Evolutionary conservation across 2,888 invertebrate species (phyloP), one percentile per base, ranked within the genome.

Genomic region (Lobophora halterata): DNA sequence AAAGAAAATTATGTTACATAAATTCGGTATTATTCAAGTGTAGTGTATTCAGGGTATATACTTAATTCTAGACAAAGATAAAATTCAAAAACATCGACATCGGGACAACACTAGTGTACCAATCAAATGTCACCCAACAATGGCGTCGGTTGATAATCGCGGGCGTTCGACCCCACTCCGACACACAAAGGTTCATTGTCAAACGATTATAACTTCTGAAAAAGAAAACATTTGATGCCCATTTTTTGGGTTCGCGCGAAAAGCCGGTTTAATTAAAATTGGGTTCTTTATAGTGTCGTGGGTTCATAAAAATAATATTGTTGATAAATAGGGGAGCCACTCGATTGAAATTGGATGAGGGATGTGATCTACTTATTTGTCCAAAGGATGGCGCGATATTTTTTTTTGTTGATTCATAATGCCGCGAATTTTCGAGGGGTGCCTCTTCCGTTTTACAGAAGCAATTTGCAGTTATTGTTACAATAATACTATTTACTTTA

Each of bases 231-330:
- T 43, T 48, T 57, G 26, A 26, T 37, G 25, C 46, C 40, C n/a
- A n/a, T n/a, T n/a, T n/a, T n/a, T n/a, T n/a, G 50, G 45, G 50
- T 49, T 41, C 19, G 39, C 58, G 67, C 66, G 65, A 66, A 78
- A 74, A 77, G 70, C 79, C 75, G 63, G 65, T 82, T 79, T 79
- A 80, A 87, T 85, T 85, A 81, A 86, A 86, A 76, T 70, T 62
- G 57, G 65, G 60, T 66, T 65, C 62, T 63, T 65, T 65, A 56
- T 49, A 57, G 40, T 46, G 65, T 62, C 61, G 63, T 54, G 61
- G 65, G 79, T 78, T 74, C 78, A 83, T 86, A 82, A 85, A 80
- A 85, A 82, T 83, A 82, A 81, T 76, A 82, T 77, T 79, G 65
- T 71, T 50, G 40, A 46, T 61, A 55, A 58, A 59, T 61, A 65